phyloP scores from a whole-genome alignment of 2,113 vertebrate genomes.

The Channa maculata region DNA sequence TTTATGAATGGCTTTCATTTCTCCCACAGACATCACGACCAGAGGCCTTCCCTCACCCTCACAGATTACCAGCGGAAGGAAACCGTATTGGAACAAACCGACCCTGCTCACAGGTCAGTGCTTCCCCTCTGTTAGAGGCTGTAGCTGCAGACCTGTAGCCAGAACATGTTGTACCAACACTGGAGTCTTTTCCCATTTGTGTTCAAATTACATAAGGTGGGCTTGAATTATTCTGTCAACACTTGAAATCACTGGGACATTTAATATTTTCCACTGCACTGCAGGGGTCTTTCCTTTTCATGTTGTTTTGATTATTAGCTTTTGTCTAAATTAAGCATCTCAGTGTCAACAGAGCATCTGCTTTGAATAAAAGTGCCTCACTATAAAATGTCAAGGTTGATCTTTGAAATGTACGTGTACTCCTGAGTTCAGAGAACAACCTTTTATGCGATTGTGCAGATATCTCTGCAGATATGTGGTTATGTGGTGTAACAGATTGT shows the following conservation, averaged over 20 bases:
- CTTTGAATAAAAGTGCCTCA: background rate
- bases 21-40: slow-evolving; percentile 82
- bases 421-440: background rate
- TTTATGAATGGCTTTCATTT: slow-evolving; percentile 45
- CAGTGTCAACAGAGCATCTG: background rate
- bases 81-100: slow-evolving; percentile 81
- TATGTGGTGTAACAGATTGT: slow-evolving; percentile 3
- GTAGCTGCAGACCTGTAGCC: background rate
- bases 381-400: background rate
- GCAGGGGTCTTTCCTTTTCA: background rate
- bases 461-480: slow-evolving; percentile 13
- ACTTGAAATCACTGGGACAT: background rate
- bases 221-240: background rate
- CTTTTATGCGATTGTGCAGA: background rate
- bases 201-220: background rate
- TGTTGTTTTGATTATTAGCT: background rate
- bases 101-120: slow-evolving; percentile 85
- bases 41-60: slow-evolving; percentile 86
- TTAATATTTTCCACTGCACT: background rate
- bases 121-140: slow-evolving; percentile 5
- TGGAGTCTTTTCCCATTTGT: background rate
- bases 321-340: background rate
- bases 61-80: slow-evolving; percentile 80
- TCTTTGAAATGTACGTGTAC: background rate
- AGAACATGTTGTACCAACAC: background rate